A percentile compares a stretch with the other conserved stretches of the same genome.
Conservation (phyloP, 1,140 invertebrate species). For the Musca vetustissima region DNA sequence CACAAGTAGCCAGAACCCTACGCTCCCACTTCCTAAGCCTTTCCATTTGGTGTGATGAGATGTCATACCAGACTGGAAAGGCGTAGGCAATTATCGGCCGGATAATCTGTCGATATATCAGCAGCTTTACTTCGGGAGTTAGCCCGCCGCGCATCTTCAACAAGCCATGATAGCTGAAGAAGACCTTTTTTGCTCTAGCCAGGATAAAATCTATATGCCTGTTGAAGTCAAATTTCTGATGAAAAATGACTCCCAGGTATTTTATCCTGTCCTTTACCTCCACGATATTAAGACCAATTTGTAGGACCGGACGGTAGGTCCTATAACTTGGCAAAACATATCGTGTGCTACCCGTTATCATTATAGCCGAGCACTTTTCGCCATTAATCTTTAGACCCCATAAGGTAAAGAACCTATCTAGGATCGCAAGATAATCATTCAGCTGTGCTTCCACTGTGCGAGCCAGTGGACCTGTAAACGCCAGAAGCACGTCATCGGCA, state of each 20-base stretch:
- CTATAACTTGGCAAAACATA: background rate
- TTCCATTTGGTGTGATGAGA: background rate
- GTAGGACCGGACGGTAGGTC: background rate
- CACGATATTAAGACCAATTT: background rate
- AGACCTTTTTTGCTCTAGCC: background rate
- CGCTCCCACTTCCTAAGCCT: constrained; percentile 14
- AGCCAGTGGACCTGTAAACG: background rate
- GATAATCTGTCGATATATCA: background rate
- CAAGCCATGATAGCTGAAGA: background rate
- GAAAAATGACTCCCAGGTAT: background rate
- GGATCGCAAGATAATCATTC: background rate
- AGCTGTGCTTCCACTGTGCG: background rate
- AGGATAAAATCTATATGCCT: background rate
- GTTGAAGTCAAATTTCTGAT: background rate
- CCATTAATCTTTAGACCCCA: background rate
- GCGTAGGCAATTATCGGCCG: background rate
- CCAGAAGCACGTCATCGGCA: background rate
- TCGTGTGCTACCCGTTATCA: background rate
- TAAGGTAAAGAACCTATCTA: background rate
- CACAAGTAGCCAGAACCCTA: background rate
- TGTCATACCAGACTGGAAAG: constrained; percentile 5
- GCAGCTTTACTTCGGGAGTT: background rate
- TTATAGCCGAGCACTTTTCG: background rate
- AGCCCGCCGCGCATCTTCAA: background rate
- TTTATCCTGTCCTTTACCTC: background rate